Evolutionary conservation across 2,113 vertebrate species (phyloP).

Genomic region (Elachura formosa): DNA sequence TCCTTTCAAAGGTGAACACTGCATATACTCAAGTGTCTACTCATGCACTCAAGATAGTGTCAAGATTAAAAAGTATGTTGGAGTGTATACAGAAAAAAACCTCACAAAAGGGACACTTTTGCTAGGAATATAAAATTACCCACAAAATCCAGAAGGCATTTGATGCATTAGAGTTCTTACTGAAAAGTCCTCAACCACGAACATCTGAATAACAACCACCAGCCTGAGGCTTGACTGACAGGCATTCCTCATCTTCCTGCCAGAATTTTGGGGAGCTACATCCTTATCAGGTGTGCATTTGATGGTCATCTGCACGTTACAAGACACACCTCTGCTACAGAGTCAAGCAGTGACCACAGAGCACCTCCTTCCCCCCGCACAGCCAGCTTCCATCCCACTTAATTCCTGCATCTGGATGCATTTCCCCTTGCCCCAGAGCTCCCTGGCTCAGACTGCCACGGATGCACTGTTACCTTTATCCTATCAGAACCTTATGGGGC

Average conservation of each 20-base stretch:
- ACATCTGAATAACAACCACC: background rate
- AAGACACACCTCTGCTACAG: background rate
- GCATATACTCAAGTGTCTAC: background rate
- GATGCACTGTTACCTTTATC: background rate
- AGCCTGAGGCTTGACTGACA: accelerated
- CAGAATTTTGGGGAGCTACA: background rate
- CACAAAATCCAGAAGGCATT: background rate
- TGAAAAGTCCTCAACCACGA: background rate
- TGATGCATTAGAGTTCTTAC: background rate
- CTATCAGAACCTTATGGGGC: background rate
- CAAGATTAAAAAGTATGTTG: background rate
- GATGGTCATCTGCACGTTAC: background rate
- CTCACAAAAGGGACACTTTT: background rate
- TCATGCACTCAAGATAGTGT: background rate
- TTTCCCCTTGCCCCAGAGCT: background rate
- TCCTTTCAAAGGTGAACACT: background rate
- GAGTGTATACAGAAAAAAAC: background rate
- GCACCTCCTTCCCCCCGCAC: background rate
- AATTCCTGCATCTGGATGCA: background rate
- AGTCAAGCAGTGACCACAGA: background rate
- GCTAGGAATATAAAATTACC: background rate
- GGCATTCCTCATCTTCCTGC: background rate
- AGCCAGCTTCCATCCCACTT: background rate
- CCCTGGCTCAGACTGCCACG: background rate
- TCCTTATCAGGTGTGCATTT: background rate